phyloP scores from a whole-genome alignment of 2,113 vertebrate species.

The Euleptes europaea region DNA sequence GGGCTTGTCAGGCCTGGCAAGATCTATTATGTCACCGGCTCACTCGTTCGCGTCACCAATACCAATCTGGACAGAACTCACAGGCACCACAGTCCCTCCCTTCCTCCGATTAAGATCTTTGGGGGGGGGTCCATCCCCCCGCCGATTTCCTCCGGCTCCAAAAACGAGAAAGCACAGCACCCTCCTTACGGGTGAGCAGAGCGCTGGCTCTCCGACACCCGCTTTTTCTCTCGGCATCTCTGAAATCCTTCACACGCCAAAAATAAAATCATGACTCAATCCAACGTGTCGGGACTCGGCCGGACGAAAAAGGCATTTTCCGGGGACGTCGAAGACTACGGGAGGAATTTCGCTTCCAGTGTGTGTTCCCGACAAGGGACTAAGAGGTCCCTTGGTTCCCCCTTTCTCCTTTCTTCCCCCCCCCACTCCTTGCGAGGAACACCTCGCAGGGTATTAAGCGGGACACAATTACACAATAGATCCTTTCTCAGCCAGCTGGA shows the following conservation, averaged over 20 bases:
- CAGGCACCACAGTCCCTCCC: background rate
- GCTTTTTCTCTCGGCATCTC: background rate
- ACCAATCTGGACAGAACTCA: background rate
- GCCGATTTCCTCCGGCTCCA: background rate
- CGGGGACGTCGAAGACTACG: background rate
- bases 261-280: background rate
- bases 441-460: background rate
- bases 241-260: background rate
- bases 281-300: background rate
- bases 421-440: background rate
- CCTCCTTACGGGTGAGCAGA: background rate
- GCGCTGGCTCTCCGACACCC: background rate
- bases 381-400: background rate
- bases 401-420: background rate
- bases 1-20: constrained; percentile 9
- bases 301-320: background rate
- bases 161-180: background rate
- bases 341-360: background rate
- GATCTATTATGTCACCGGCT: background rate
- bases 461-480: background rate
- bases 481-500: background rate
- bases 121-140: too few species aligned
- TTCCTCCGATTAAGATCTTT: background rate
- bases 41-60: background rate
- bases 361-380: too few species aligned